Conservation (phyloP, 2,113 vertebrate species). For the Anas platyrhynchos region DNA sequence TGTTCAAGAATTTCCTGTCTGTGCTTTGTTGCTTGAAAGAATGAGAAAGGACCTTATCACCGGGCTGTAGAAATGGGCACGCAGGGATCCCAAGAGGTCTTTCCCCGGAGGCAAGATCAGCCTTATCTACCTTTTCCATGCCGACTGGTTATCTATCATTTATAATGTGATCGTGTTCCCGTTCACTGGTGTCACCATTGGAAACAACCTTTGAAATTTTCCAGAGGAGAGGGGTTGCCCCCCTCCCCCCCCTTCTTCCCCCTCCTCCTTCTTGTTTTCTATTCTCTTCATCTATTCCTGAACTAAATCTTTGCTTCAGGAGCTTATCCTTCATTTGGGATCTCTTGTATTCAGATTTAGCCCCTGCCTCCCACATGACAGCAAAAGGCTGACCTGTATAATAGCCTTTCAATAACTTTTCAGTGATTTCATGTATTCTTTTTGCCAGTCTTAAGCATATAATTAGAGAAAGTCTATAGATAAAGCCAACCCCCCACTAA, state of each 20-base stretch:
- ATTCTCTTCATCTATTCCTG: not conserved
- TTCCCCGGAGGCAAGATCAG: not conserved
- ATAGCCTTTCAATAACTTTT: not conserved
- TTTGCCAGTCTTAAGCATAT: not conserved
- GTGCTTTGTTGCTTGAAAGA: not conserved
- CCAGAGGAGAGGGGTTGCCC: no score
- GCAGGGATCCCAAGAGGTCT: not conserved
- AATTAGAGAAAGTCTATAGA: not conserved
- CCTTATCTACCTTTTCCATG: not conserved
- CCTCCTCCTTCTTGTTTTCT: not conserved
- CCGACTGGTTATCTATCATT: not conserved
- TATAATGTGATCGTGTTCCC: not conserved
- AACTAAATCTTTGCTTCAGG: not conserved
- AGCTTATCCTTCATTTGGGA: not conserved
- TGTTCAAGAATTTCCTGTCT: not conserved
- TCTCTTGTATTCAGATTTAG: not conserved
- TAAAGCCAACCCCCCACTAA: not conserved
- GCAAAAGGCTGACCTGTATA: not conserved
- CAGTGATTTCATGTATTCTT: not conserved
- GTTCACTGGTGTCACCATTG: not conserved
- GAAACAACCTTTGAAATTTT: not conserved
- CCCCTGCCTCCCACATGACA: not conserved
- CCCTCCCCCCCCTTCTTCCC: fast-evolving
- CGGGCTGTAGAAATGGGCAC: not conserved
- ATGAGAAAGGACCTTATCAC: not conserved